Conservation (phyloP, 1,140 invertebrate species). For the Caenorhabditis elegans region WBcel235 BX284602.5:10795501-10796000, state of each 20-base stretch:
- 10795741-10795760: constrained; percentile 27
- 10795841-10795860: not conserved
- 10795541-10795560: no score
- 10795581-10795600: no score
- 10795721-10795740: constrained; percentile 41
- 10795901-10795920: not conserved
- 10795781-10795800: constrained; percentile 28
- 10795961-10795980: not conserved
- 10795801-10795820: not conserved
- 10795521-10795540: no score
- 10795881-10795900: not conserved
- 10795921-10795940: not conserved
- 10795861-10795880: not conserved
- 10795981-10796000: constrained; percentile 27
- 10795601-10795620: no score
- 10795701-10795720: constrained; percentile 42
- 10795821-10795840: not conserved
- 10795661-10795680: not conserved
- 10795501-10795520: no score
- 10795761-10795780: constrained; percentile 33
- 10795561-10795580: no score
- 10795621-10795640: no score
- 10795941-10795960: not conserved
- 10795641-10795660: not conserved
- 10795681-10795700: constrained; percentile 21